These are phyloP conservation scores for Diabrotica undecimpunctata DNA, from an alignment of 1,140 invertebrate genomes.

Conservation along the genomic window DNA sequence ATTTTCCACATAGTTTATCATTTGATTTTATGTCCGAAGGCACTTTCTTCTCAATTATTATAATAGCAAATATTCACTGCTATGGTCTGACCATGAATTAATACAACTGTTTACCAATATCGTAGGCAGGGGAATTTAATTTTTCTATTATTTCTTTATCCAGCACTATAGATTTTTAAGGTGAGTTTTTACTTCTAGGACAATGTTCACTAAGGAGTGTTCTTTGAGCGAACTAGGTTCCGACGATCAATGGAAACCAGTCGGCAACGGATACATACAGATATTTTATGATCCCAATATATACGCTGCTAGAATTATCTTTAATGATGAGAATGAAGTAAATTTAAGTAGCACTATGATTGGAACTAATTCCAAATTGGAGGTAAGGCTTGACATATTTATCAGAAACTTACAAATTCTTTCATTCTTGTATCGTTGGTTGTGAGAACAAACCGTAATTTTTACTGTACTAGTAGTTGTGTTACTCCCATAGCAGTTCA, in stretches of 20 bases:
- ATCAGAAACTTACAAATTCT: constrained; percentile 4
- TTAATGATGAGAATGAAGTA: constrained; percentile 31
- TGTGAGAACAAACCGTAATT: neutral
- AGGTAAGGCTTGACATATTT: constrained; percentile 28
- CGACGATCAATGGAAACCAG: constrained; percentile 30
- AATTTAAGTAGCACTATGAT: constrained; percentile 40
- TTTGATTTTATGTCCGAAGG: no score
- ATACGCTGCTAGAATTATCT: constrained; percentile 35
- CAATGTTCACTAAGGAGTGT: constrained; percentile 35
- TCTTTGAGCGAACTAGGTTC: constrained; percentile 33
- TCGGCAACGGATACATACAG: constrained; percentile 34
- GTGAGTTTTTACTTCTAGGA: constrained; percentile 22
- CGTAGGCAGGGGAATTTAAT: no score
- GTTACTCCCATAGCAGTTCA: neutral
- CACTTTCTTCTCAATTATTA: no score
- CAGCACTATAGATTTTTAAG: no score
- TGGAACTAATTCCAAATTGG: constrained; percentile 39
- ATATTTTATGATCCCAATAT: constrained; percentile 42
- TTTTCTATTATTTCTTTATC: no score
- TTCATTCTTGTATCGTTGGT: neutral
- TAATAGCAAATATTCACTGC: no score
- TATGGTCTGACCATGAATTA: no score
- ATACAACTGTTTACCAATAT: no score
- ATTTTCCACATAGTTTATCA: no score
- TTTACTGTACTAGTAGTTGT: neutral